Conservation (phyloP, 2,797 vertebrate genomes). For the Danio albolineatus region DNA sequence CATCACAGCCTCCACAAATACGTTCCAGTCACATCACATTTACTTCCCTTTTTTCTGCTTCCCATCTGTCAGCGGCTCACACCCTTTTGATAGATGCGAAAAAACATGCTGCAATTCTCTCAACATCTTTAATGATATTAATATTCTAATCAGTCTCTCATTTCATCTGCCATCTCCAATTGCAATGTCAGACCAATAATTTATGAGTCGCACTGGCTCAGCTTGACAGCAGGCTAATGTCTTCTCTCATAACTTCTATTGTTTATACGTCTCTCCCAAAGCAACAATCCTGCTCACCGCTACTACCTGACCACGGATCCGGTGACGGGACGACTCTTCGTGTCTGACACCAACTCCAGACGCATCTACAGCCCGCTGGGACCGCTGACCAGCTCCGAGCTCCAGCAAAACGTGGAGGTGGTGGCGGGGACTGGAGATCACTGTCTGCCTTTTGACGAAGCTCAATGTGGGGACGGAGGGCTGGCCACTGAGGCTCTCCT, state of each 20-base stretch:
- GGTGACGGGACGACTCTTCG: slow-evolving; percentile 91
- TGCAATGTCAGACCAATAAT: slow-evolving; percentile 47
- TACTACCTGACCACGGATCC: slow-evolving; percentile 97
- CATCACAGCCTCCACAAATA: slow-evolving; percentile 66
- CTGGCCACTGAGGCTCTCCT: slow-evolving; percentile 94
- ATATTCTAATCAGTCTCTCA: slow-evolving; percentile 52
- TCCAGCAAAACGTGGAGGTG: slow-evolving; percentile 91
- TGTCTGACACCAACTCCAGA: slow-evolving; percentile 97
- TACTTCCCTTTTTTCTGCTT: slow-evolving; percentile 61
- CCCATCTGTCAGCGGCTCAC: slow-evolving; percentile 35
- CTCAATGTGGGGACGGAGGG: slow-evolving; percentile 95
- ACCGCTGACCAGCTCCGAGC: slow-evolving; percentile 85
- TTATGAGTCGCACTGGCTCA: slow-evolving; percentile 29
- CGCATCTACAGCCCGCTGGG: slow-evolving; percentile 91
- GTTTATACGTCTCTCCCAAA: slow-evolving; percentile 67
- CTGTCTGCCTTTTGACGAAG: slow-evolving; percentile 96
- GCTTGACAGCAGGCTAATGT: slow-evolving; percentile 37
- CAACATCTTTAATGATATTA: slow-evolving; percentile 46
- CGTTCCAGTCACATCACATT: slow-evolving; percentile 67
- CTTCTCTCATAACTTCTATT: slow-evolving; percentile 29
- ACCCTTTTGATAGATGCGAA: slow-evolving; percentile 45
- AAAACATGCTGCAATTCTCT: slow-evolving; percentile 39
- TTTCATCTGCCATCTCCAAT: slow-evolving; percentile 54
- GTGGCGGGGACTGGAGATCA: slow-evolving; percentile 95
- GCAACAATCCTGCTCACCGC: slow-evolving; percentile 96